Evolutionary conservation across 1,140 invertebrate species (phyloP).

Genomic region (Drosophila pandora): DNA sequence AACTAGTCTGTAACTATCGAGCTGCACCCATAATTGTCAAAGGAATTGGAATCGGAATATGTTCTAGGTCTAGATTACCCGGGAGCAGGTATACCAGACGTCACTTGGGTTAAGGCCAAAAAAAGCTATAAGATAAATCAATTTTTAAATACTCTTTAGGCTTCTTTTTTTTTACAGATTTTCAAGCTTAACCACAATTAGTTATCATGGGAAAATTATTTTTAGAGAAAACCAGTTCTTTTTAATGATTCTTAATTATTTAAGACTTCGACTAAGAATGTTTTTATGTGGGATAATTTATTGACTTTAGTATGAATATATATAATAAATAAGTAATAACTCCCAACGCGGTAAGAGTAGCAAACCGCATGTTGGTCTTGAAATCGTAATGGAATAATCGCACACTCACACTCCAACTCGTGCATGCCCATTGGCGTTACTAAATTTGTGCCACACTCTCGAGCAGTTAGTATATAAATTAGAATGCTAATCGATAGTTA

Average conservation of each 20-base stretch:
- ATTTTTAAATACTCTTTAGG: constrained; percentile 27
- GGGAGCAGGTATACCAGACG: constrained; percentile 29
- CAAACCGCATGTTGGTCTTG: constrained; percentile 49
- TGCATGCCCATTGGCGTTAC: constrained; percentile 71
- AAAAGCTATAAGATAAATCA: neutral
- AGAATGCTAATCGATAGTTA: constrained; percentile 78
- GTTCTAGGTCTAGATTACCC: constrained; percentile 31
- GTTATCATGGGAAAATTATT: constrained; percentile 15
- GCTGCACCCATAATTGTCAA: constrained; percentile 64
- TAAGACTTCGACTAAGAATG: neutral
- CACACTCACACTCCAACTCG: constrained; percentile 39
- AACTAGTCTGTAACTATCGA: constrained; percentile 37
- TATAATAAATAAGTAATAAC: neutral
- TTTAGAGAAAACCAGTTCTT: constrained; percentile 23
- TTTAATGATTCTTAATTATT: constrained; percentile 8
- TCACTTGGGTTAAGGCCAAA: constrained; percentile 65
- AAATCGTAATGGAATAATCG: constrained; percentile 33
- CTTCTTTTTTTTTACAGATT: constrained; percentile 3
- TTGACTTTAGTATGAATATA: neutral
- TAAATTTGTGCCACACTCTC: constrained; percentile 61
- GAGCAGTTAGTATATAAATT: constrained; percentile 75
- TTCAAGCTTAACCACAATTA: neutral
- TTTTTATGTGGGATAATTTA: neutral
- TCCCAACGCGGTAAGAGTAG: neutral
- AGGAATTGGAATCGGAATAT: constrained; percentile 44